These are phyloP conservation scores for Sebastes glaucus DNA, from an alignment of 2,797 vertebrate species.

Conservation along the genomic window DNA sequence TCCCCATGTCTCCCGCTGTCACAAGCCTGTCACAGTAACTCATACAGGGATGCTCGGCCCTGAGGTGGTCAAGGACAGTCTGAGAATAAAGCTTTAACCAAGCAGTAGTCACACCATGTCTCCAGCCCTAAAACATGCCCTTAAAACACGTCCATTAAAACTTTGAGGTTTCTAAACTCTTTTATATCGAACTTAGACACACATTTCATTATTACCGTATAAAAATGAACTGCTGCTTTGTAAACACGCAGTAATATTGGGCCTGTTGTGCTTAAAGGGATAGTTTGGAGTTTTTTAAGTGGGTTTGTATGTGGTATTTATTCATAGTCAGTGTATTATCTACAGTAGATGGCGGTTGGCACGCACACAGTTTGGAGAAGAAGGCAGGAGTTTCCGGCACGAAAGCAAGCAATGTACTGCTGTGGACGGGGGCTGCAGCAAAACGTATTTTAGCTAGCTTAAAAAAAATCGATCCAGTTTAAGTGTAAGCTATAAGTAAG, in stretches of 20 bases:
- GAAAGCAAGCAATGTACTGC: background rate
- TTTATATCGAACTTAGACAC: background rate
- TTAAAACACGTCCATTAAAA: conserved; percentile 1
- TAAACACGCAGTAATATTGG: background rate
- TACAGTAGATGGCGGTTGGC: background rate
- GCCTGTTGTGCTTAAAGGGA: background rate
- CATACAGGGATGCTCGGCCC: conserved; percentile 70
- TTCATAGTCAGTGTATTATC: background rate
- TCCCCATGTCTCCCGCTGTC: conserved; percentile 74
- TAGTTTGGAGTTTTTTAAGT: background rate
- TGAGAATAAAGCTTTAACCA: conserved; percentile 60
- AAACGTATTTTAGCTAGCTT: background rate
- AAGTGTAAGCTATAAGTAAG: background rate
- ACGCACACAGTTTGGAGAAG: background rate
- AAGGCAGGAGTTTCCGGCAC: background rate
- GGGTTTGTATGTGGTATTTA: background rate
- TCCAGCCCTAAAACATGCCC: conserved; percentile 9
- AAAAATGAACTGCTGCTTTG: background rate
- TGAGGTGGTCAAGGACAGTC: conserved; percentile 75
- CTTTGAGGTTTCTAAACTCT: background rate
- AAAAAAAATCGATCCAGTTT: background rate
- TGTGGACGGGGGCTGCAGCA: background rate
- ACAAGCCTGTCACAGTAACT: conserved; percentile 80
- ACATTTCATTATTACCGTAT: background rate
- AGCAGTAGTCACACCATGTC: conserved; percentile 44